phyloP scores from a whole-genome alignment of 2,888 invertebrate species.

The Onchidella celtica region DNA sequence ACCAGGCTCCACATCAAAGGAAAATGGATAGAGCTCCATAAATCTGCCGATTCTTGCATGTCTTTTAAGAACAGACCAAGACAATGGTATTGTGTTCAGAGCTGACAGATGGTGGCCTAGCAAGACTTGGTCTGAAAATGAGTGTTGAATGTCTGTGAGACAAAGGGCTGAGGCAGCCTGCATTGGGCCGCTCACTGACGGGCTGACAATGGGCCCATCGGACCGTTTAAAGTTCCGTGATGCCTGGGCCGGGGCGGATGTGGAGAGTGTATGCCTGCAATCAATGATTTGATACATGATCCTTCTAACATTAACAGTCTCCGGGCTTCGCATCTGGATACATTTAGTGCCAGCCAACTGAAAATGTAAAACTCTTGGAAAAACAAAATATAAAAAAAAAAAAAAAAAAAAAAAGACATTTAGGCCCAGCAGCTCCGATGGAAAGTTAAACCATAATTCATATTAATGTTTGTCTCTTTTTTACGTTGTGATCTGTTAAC shows the following conservation, averaged over 20 bases:
- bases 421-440: too few relatives aligned
- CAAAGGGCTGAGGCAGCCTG: conserved; percentile 33
- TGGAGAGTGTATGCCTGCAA: neutral
- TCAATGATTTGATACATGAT: conserved; percentile 9
- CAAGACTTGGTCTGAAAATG: conserved; percentile 4
- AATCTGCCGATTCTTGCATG: conserved; percentile 38
- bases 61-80: conserved; percentile 29
- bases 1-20: conserved; percentile 14
- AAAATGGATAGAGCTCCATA: conserved; percentile 32
- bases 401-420: too few relatives aligned
- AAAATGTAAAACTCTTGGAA: too few relatives aligned
- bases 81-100: conserved; percentile 29
- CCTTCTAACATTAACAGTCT: neutral
- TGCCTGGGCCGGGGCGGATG: neutral
- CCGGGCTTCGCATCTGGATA: conserved; percentile 16
- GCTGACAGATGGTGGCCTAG: conserved; percentile 43
- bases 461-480: too few relatives aligned
- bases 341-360: neutral
- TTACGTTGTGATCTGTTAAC: too few relatives aligned
- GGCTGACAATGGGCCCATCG: conserved; percentile 17
- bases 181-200: conserved; percentile 7
- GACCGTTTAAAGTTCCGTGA: conserved; percentile 17
- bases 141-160: conserved; percentile 27
- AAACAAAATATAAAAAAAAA: too few relatives aligned
- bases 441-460: too few relatives aligned